These are phyloP conservation scores for Ophion costatus DNA, from an alignment of 2,888 invertebrate genomes.

Conservation along the genomic window DNA sequence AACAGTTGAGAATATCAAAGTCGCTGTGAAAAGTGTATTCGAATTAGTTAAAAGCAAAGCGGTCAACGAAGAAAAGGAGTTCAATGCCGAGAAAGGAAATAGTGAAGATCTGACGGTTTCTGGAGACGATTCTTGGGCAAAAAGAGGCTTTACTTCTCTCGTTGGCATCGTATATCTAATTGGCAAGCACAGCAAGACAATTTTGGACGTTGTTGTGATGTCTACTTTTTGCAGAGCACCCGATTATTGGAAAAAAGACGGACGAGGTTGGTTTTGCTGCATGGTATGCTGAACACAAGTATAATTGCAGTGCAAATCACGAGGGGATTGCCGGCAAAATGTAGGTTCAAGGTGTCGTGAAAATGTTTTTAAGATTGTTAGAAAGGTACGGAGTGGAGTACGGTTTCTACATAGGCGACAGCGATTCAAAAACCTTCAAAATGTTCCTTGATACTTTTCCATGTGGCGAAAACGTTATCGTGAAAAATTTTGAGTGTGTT, in stretches of 20 bases:
- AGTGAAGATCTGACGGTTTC: conserved; percentile 22
- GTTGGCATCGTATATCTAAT: conserved; percentile 46
- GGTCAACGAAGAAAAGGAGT: conserved; percentile 9
- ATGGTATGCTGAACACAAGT: conserved; percentile 15
- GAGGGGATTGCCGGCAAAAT: not conserved
- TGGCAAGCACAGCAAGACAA: conserved; percentile 43
- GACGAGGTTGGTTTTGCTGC: conserved; percentile 1
- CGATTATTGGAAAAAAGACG: not conserved
- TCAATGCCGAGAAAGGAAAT: conserved; percentile 10
- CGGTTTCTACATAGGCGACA: conserved; percentile 12
- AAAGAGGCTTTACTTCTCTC: conserved; percentile 46
- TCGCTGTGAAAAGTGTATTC: conserved; percentile 9
- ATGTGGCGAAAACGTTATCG: not conserved
- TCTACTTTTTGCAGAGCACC: not conserved
- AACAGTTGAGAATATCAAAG: too few species aligned
- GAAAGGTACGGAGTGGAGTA: conserved; percentile 10
- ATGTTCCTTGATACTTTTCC: not conserved
- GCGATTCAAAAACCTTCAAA: conserved; percentile 1
- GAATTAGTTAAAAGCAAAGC: conserved; percentile 17
- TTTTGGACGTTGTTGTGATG: conserved; percentile 27
- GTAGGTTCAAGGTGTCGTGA: conserved; percentile 33
- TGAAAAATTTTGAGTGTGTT: conserved; percentile 25
- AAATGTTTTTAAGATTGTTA: conserved; percentile 23
- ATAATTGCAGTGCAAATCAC: conserved; percentile 37
- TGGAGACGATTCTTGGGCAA: conserved; percentile 42